Evolutionary conservation across 92 coral and sea anemone genomes (phyloP).

Genomic region (Zoanthus sansibaricus): DNA sequence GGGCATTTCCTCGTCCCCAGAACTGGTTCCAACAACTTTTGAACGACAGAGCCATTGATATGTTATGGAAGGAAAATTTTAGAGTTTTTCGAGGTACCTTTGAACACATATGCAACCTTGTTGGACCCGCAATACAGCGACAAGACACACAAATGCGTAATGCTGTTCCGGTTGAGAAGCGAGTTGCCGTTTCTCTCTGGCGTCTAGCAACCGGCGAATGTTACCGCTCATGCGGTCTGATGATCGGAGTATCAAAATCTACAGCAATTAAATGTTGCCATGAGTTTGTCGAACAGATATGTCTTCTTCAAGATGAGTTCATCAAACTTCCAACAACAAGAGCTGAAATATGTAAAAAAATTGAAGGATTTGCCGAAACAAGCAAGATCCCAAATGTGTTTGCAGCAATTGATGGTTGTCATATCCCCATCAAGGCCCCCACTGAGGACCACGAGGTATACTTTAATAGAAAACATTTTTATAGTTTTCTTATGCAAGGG

Average conservation of each 20-base stretch:
- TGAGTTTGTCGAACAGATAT: constrained; percentile 14
- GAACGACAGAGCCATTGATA: no score
- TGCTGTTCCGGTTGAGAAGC: constrained; percentile 33
- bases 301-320: constrained; percentile 47
- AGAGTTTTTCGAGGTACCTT: constrained; percentile 52
- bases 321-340: constrained; percentile 50
- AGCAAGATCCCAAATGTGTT: constrained; percentile 61
- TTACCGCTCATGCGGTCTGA: constrained; percentile 29
- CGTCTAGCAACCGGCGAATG: constrained; percentile 39
- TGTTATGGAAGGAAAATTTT: no score
- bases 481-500: constrained; percentile 42
- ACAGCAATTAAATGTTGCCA: constrained; percentile 24
- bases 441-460: constrained; percentile 52
- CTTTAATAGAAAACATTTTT: constrained; percentile 61
- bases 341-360: constrained; percentile 54
- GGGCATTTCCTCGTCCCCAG: no score
- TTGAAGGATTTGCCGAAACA: constrained; percentile 44
- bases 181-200: constrained; percentile 8
- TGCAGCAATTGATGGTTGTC: constrained; percentile 54
- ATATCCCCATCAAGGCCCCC: constrained; percentile 59
- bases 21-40: no score
- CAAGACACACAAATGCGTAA: constrained; percentile 45
- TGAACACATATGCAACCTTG: background rate
- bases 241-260: background rate
- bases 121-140: constrained; percentile 8